Base-by-base conservation (phyloP, 2,888 invertebrate genomes). In the Cancer borealis region DNA sequence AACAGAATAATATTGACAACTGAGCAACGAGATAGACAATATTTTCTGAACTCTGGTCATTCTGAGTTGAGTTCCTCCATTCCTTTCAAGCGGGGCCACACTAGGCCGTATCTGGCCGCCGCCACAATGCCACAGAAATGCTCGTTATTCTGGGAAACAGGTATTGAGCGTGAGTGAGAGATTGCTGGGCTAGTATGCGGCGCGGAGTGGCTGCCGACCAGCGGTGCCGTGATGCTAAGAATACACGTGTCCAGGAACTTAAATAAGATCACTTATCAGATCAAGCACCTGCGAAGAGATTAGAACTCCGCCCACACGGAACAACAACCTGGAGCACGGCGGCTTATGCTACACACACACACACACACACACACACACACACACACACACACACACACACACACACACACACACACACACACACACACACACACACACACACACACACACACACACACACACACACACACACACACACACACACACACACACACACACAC, bases 1-100 rank as follows among this genome's bases (percentile, higher is more conserved):
- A 66, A 66, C 66, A n/a, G 66, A 66, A 66, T 66, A n/a, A 66
- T 66, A 66, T 66, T 66, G 66, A 66, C 66, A 66, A 66, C 66
- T 66, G 66, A 66, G n/a, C 3, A 21, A 66, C 66, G 66, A 66
- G 66, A 66, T 66, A 66, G 66, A 66, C 66, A 66, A 66, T 66
- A 66, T 66, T 66, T 66, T n/a, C n/a, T 66, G 66, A 66, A 66
- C 66, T n/a, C 66, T 66, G n/a, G 66, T 66, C n/a, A 66, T 66
- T 66, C 66, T n/a, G 66, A 66, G 66, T 66, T 66, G 66, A 66
- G 66, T 66, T 66, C 66, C 66, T 66, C 66, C 66, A 66, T 66
- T 66, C 21, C 66, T n/a, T 66, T 66, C n/a, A n/a, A 14, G 66
- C n/a, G 66, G 66, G 66, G 66, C n/a, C 14, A n/a, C 66, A n/a